Evolutionary conservation across 2,888 invertebrate genomes (phyloP), one percentile per base, ranked within the genome.

Genomic region (Parascotia fuliginaria): DNA sequence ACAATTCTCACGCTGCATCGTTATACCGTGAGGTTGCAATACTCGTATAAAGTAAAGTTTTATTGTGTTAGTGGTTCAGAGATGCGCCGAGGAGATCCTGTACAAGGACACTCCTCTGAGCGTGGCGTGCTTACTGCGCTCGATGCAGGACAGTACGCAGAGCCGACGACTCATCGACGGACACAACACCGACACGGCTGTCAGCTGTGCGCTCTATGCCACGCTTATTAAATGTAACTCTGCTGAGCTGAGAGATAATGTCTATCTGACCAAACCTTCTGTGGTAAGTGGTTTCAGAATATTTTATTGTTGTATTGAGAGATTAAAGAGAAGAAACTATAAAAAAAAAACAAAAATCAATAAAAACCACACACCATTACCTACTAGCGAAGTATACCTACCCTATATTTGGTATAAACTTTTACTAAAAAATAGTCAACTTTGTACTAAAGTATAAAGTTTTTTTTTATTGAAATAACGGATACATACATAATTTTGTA

Each of bases 41-140:
- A n/a, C n/a, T n/a, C n/a, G n/a, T n/a, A n/a, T n/a, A n/a, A n/a
- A n/a, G n/a, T n/a, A n/a, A n/a, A n/a, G n/a, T n/a, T n/a, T n/a
- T n/a, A n/a, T 39, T 5, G n/a, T 42, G 45, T 0, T 69, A 90
- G 90, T 89, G 50, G 73, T 87, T 3, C 77, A 77, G n/a, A 80
- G 81, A 16, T 87, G 84, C 47, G 86, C 83, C 0, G 82, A 82
- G 12, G 86, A 87, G 57, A 46, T 84, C 0, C 51, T 89, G 1
- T 79, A 79, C 75, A 60, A 53, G 5, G 90, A 90, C 76, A 87
- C 86, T 0, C 61, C 85, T 1, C 68, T 87, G 13, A 74, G 84
- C 68, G 83, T 88, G 53, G 71, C 86, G 19, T 83, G 87, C 53
- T 42, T 82, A 24, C 60, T 86, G 9, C 87, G 80, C 2, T 37